Percentiles rank a stretch among this genome's conserved stretches.
phyloP scores from a whole-genome alignment of 2,797 vertebrate genomes.

The Danio albolineatus region DNA sequence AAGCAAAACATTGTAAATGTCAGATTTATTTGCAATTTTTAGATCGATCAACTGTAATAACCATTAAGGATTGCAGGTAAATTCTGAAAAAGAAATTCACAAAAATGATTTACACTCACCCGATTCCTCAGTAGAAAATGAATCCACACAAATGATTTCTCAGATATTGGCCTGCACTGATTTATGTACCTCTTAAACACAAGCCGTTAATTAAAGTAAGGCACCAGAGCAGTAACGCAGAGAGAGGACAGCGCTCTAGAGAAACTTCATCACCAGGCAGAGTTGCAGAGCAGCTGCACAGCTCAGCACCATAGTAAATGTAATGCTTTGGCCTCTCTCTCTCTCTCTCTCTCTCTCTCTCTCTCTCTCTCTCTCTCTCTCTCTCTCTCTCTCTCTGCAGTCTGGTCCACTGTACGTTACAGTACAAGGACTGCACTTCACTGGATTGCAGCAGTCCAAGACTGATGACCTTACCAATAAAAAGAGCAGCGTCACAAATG shows the following conservation, averaged over 20 bases:
- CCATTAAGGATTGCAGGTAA: not conserved
- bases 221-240: constrained; percentile 53
- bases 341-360: constrained; percentile 19
- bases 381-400: constrained; percentile 66
- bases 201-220: constrained; percentile 15
- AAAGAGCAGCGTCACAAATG: constrained; percentile 73
- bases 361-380: constrained; percentile 43
- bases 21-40: not conserved
- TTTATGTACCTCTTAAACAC: constrained; percentile 25
- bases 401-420: constrained; percentile 69
- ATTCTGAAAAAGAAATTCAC: not conserved
- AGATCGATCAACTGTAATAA: not conserved
- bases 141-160: constrained; percentile 57
- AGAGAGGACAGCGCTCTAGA: constrained; percentile 64
- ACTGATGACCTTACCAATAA: constrained; percentile 79
- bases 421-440: constrained; percentile 61
- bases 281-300: constrained; percentile 74
- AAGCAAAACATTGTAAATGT: not conserved
- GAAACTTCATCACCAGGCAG: constrained; percentile 80
- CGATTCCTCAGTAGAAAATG: constrained; percentile 3
- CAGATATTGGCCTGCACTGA: constrained; percentile 25
- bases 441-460: constrained; percentile 67
- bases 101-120: constrained; percentile 39
- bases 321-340: constrained; percentile 27
- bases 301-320: constrained; percentile 73